Evolutionary conservation across 2,113 vertebrate genomes (phyloP), one percentile per base, ranked within the genome.

Genomic region (Holacanthus passer): DNA sequence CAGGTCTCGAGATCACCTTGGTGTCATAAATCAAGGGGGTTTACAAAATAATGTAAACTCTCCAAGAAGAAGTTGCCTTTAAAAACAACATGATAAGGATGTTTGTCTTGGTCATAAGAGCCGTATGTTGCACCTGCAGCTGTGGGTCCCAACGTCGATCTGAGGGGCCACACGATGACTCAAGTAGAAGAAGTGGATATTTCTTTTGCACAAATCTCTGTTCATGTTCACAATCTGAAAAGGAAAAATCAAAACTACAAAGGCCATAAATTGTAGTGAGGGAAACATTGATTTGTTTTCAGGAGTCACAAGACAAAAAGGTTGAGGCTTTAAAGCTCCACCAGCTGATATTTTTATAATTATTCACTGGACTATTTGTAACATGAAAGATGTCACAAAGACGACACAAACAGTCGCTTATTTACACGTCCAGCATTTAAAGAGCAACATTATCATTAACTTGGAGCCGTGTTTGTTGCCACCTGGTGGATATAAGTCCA

Each of bases 1-100:
- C 89, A 84, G 65, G 81, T 83, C 72, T 64, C 0, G 7, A 68
- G 55, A 55, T 64, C 39, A 71, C 56, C 20, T 2, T 16, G 7
- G 27, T 83, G 71, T 77, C 75, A 64, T 29, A 43, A 39, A 47
- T 12, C 10, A 22, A 17, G 4, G 32, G 32, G 53, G 37, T 13
- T 9, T 59, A 35, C 10, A 29, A 67, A 20, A 50, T 68, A 50
- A 76, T 70, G 53, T 41, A 53, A 82, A 70, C 71, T 48, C 62
- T n/a, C 48, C 41, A 10, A 19, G 5, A 58, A 39, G 8, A 27
- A n/a, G 37, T 59, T 32, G 4, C 35, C 32, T 60, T n/a, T 58
- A 29, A 7, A 29, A 76, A 22, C 4, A 9, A 2, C 9, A 11
- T 8, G 0, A 4, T 29, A 2, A 1, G 41, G 24, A 47, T 3